Base-by-base conservation (phyloP, 2,888 invertebrate genomes). In the Frankliniella fusca region DNA sequence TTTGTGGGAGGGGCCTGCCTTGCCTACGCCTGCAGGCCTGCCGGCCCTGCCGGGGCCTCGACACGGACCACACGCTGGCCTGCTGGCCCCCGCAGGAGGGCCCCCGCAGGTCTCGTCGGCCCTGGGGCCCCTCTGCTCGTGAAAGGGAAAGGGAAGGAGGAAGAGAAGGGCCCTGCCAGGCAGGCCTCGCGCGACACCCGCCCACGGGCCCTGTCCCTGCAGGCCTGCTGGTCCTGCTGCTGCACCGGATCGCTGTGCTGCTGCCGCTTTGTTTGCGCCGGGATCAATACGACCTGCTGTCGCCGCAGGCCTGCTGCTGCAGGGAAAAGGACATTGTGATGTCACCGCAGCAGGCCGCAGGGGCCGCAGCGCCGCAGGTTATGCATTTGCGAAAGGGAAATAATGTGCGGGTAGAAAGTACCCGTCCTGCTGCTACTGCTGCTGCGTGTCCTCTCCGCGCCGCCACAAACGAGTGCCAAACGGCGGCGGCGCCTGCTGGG, bases 91-190 rank as follows among this genome's bases (percentile, higher is more conserved):
- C 54, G 18, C 54, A 54, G 54, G 15, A 38, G 38, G 38, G 38
- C 38, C 38, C 38, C n/a, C n/a, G n/a, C n/a, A n/a, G n/a, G 38
- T 38, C 38, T 5, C 5, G 38, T 38, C 38, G 38, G 38, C 38
- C 38, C 38, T 38, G 38, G 38, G 54, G 54, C 54, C 54, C 11
- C 18, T 20, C 54, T 20, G 54, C 18, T 27, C 70, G 23, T 12
- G 10, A 23, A 9, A 76, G 70, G 23, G 70, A 76, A 76, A 76
- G 70, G 70, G 70, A 76, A 76, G 38, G 38, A 76, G 70, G 70
- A 76, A 76, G 70, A 76, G 70, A 76, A 76, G 70, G 70, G 70
- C 70, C 27, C 1, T 27, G 12, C 11, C 54, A 54, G 38, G 38
- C 38, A 5, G 38, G 38, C 38, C 38, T 38, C 38, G 38, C 38